These are phyloP conservation scores for Pomatostomus ruficeps DNA, from an alignment of 2,113 vertebrate genomes.

Conservation along the genomic window DNA sequence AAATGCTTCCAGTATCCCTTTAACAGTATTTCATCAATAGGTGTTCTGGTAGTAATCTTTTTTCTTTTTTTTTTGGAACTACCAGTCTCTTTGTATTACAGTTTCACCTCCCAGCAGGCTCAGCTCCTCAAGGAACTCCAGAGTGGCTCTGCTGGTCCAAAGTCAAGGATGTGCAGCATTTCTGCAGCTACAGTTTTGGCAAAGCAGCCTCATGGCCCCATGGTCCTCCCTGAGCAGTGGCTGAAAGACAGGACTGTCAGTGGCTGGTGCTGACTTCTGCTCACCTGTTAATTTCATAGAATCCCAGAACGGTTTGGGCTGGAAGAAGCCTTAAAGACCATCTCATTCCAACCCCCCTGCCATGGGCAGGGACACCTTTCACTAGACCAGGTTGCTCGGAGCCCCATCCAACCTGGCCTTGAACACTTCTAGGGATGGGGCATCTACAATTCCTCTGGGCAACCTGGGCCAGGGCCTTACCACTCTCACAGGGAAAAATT, in stretches of 20 bases:
- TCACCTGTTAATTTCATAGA: not conserved
- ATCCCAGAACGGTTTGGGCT: not conserved
- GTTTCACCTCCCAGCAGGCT: not conserved
- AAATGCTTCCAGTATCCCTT: not conserved
- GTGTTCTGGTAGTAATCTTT: not conserved
- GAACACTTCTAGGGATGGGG: not conserved
- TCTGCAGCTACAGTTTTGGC: not conserved
- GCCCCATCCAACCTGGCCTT: not conserved
- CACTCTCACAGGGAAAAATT: not conserved
- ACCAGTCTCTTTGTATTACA: not conserved
- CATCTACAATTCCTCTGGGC: not conserved
- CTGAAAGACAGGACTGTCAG: not conserved
- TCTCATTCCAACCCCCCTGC: not conserved
- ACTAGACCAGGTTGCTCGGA: not conserved
- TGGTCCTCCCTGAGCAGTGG: not conserved
- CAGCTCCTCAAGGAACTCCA: not conserved
- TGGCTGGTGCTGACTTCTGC: not conserved
- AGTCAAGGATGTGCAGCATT: not conserved
- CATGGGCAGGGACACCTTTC: not conserved
- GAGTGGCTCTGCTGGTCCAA: rapidly evolving
- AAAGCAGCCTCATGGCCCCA: rapidly evolving
- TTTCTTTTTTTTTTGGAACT: not conserved
- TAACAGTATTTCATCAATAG: slow-evolving; percentile 11
- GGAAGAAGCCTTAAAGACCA: not conserved
- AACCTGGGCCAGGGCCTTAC: rapidly evolving